Evolutionary conservation across 2,113 vertebrate species (phyloP), one percentile per base, ranked within the genome.

Genomic region (Canis aureus): DNA sequence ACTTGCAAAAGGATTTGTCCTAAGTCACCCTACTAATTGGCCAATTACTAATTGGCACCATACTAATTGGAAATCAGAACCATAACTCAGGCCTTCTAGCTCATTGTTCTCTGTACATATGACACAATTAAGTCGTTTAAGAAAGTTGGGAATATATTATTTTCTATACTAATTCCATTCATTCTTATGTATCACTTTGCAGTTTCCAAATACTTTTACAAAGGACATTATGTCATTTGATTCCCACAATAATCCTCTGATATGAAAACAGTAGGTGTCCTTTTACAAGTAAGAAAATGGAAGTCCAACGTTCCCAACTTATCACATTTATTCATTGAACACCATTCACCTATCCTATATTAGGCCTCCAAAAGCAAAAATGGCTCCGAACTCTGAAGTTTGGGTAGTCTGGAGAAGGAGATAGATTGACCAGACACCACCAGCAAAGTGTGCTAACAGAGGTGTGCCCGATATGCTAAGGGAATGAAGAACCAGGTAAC

Each of bases 191-290:
- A 35, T 55, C 38, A 59, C 29, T 94, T 83, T 81, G 32, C 23
- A 84, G 43, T 84, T 93, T 80, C 76, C 43, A 62, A 76, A 25
- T 16, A 22, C 23, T 74, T 96, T 96, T 93, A 78, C 7, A 59
- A 55, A 93, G 78, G n/a, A 66, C 35, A 55, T 13, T 38, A 25
- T 13, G 9, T 32, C 51, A 80, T 83, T 84, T 86, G 60, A 32
- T 53, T 55, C 27, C 49, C 49, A 27, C 12, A 51, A 49, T 79
- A 69, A 83, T 74, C 23, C 12, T 43, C 13, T 20, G 16, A 38
- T 53, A 84, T 27, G 32, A 64, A 53, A 84, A 93, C 2, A 38
- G 12, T 11, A 57, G 32, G 19, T n/a, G 11, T 38, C 29, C 29
- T 35, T 38, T 64, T 78, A 16, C 20, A 74, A 11, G 15, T 43